Evolutionary conservation across 1,140 invertebrate species (phyloP).

Genomic region (Drosophila pseudoananassae): DNA sequence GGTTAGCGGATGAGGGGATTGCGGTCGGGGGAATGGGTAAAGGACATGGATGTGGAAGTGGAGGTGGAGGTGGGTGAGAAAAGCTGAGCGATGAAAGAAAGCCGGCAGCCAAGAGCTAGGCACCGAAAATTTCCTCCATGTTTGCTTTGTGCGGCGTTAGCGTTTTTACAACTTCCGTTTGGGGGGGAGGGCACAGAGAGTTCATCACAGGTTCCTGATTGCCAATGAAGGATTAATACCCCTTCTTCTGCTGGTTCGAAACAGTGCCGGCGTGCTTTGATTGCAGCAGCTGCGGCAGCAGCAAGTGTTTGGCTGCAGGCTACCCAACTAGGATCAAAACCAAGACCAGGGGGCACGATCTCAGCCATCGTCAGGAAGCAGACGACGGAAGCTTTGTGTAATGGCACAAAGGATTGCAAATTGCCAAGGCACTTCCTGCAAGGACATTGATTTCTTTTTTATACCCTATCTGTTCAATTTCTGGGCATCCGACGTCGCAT

Average conservation of each 20-base stretch:
- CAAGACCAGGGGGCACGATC: conserved; percentile 32
- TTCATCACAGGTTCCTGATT: conserved; percentile 78
- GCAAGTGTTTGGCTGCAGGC: conserved; percentile 63
- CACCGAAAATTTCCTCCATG: conserved; percentile 59
- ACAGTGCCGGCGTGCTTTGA: conserved; percentile 54
- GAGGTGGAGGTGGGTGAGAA: neutral
- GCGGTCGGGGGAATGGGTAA: neutral
- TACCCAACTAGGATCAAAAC: conserved; percentile 34
- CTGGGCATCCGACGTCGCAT: neutral
- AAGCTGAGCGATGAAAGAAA: conserved; percentile 20
- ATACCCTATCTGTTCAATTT: conserved; percentile 27
- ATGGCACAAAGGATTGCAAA: conserved; percentile 83
- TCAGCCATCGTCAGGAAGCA: conserved; percentile 9
- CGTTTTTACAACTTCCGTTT: conserved; percentile 79
- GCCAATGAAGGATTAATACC: conserved; percentile 80
- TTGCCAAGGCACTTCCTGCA: conserved; percentile 78
- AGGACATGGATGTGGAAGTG: neutral
- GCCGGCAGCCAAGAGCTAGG: conserved; percentile 43
- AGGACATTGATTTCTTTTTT: conserved; percentile 73
- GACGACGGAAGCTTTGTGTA: conserved; percentile 78
- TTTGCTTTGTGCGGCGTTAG: conserved; percentile 77
- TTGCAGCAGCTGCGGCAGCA: conserved; percentile 53
- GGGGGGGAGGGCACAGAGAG: conserved; percentile 29
- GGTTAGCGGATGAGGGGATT: conserved; percentile 57
- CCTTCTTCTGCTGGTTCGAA: conserved; percentile 52